phyloP scores from a whole-genome alignment of 2,797 vertebrate genomes.

The Coccyzus lansbergi region DNA sequence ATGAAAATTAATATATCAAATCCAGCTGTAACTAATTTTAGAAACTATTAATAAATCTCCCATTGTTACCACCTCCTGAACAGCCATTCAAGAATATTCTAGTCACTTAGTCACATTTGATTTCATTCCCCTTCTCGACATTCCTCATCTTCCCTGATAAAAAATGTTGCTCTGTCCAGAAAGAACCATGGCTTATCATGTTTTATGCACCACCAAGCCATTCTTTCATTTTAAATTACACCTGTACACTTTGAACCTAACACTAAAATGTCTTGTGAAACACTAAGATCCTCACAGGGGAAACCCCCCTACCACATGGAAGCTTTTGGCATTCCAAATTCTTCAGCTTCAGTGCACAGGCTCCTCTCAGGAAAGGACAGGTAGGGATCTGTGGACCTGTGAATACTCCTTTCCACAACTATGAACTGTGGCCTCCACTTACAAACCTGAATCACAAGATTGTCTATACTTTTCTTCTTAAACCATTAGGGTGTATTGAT shows the following conservation, averaged over 20 bases:
- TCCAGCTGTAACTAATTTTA: background rate
- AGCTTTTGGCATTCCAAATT: background rate
- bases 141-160: background rate
- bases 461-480: background rate
- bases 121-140: background rate
- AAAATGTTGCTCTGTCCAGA: background rate
- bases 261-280: background rate
- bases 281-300: background rate
- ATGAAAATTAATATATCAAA: background rate
- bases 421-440: background rate
- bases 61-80: background rate
- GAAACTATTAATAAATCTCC: background rate
- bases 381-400: background rate
- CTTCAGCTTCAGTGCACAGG: background rate
- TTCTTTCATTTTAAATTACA: background rate
- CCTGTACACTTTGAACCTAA: background rate
- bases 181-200: background rate
- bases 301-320: rapidly evolving
- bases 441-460: background rate
- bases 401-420: background rate
- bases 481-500: background rate
- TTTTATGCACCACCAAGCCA: background rate
- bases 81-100: background rate
- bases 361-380: background rate
- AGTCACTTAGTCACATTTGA: background rate